Conservation (phyloP, 2,888 invertebrate genomes). For the Molanna angustata region DNA sequence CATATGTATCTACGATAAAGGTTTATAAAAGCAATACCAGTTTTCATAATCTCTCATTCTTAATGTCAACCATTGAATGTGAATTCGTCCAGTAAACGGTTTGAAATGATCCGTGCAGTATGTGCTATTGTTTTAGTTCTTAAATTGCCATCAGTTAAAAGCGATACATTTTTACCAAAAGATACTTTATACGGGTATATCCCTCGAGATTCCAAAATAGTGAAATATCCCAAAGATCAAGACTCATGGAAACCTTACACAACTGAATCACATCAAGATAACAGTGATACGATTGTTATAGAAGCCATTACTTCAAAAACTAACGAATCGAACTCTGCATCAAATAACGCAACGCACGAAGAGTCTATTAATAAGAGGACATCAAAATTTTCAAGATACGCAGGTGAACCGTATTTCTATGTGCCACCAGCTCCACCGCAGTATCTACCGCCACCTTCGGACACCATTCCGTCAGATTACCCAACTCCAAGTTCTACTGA, state of each 20-base stretch:
- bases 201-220: conserved; percentile 19
- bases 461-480: conserved; percentile 20
- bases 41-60: conserved; percentile 10
- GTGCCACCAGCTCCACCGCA: conserved; percentile 18
- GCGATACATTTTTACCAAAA: conserved; percentile 19
- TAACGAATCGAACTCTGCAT: background rate
- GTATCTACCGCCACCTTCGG: conserved; percentile 27
- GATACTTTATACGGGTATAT: conserved; percentile 25
- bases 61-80: conserved; percentile 16
- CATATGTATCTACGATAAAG: conserved; percentile 18
- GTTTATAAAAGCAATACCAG: conserved; percentile 25
- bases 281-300: conserved; percentile 16
- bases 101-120: too few relatives aligned
- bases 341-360: conserved; percentile 3
- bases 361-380: conserved; percentile 19
- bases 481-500: conserved; percentile 24
- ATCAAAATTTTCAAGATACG: conserved; percentile 15
- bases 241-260: conserved; percentile 18
- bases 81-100: too few relatives aligned
- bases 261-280: background rate
- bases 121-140: too few relatives aligned
- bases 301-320: conserved; percentile 1
- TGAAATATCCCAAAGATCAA: conserved; percentile 12
- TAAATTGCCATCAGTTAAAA: background rate
- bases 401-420: conserved; percentile 20